phyloP scores from a whole-genome alignment of 2,888 invertebrate genomes.

The Griposia aprilina region DNA sequence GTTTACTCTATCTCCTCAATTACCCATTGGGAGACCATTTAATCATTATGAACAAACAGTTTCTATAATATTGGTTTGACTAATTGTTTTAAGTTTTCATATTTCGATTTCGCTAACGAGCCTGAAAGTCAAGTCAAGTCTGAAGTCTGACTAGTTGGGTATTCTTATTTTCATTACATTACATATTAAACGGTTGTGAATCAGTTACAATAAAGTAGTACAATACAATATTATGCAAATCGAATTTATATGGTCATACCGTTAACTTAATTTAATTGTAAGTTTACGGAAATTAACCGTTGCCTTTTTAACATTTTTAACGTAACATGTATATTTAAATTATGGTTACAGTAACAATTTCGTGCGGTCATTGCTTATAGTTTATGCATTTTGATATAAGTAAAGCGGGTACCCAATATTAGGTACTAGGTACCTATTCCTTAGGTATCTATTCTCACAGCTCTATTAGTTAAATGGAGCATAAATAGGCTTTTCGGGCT shows the following conservation, averaged over 20 bases:
- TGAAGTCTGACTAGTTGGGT: background rate
- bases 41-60: background rate
- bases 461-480: background rate
- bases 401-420: background rate
- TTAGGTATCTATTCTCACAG: background rate
- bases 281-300: conserved; percentile 53
- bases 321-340: conserved; percentile 53
- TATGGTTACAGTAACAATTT: conserved; percentile 54
- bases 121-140: background rate
- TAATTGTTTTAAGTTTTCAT: background rate
- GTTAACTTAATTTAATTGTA: conserved; percentile 30
- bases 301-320: conserved; percentile 55
- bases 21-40: background rate
- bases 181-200: background rate
- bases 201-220: conserved; percentile 7
- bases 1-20: background rate
- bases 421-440: background rate
- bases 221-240: conserved; percentile 37
- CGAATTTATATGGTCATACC: conserved; percentile 20
- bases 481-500: background rate
- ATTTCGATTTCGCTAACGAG: background rate
- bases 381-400: conserved; percentile 22
- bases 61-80: background rate
- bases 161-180: background rate
- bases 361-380: conserved; percentile 29